Base-by-base conservation (phyloP, 2,797 vertebrate genomes). In the Sebastes itinus region DNA sequence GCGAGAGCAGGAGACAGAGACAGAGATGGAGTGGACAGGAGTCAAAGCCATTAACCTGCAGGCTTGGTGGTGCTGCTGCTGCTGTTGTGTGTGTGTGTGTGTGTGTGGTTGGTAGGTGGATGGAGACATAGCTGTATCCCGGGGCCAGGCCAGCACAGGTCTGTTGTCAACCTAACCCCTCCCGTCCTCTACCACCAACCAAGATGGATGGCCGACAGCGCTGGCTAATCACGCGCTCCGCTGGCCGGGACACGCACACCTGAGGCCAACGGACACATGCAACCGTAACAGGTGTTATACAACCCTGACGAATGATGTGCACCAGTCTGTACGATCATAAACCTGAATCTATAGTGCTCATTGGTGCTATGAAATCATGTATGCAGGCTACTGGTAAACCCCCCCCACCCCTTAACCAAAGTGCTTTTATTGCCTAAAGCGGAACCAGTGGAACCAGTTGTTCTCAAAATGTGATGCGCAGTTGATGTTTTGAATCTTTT, bases 21-120 rank as follows among this genome's bases (percentile, higher is more conserved):
- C 62, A 80, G 76, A 83, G 83, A 90, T 76, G 75, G 89, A 89
- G 84, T 81, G 83, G 81, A 85, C 77, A 81, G 87, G 75, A 91
- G 89, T 89, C 76, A 90, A 90, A 92, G 88, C 87, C 79, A 94
- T 94, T 94, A 94, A 92, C 92, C 92, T 84, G 79, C 74, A 87
- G 81, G 81, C 82, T 82, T 52, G 76, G 27, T 84, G 80, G 73
- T 85, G 71, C 62, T 72, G 42, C 20, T 70, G 64, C 8, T 52
- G 30, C 18, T 49, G 46, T 20, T 23, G 63, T 61, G 33, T 23
- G 64, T 58, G 64, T 70, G 72, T 25, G 67, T 64, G 30, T 23
- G 64, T 59, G 65, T 71, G 72, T 23, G 83, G 66, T 75, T 27
- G 20, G 64, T 61, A 14, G 69, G 69, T 82, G 72, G 78, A 80